These are phyloP conservation scores for Xylota sylvarum DNA, from an alignment of 2,888 invertebrate genomes.

Conservation along the genomic window DNA sequence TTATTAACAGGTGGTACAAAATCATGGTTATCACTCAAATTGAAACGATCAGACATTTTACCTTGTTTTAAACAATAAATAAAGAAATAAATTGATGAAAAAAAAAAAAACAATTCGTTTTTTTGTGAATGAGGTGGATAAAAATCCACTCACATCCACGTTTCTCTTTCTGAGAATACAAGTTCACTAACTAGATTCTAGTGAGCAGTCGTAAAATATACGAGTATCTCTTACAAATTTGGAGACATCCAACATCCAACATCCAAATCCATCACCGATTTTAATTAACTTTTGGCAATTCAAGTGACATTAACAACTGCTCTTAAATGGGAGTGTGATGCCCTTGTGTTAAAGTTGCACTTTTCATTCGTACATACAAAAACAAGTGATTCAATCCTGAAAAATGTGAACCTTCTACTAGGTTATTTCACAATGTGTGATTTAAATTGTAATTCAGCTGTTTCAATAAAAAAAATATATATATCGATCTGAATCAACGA, in stretches of 20 bases:
- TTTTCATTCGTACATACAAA: conserved; percentile 21
- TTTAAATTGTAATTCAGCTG: conserved; percentile 35
- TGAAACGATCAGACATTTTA: too few relatives aligned
- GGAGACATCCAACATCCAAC: conserved; percentile 47
- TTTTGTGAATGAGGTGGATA: too few relatives aligned
- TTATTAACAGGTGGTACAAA: too few relatives aligned
- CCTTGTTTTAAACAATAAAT: too few relatives aligned
- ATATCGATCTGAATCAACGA: conserved; percentile 43
- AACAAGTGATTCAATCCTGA: conserved; percentile 12
- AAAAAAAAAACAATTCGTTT: too few relatives aligned
- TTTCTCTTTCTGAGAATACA: conserved; percentile 5
- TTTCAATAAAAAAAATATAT: conserved; percentile 49
- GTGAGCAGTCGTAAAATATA: not conserved
- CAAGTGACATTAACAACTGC: conserved; percentile 66
- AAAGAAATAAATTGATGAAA: too few relatives aligned
- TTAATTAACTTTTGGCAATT: conserved; percentile 68
- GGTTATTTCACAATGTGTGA: conserved; percentile 33
- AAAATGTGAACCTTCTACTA: conserved; percentile 22
- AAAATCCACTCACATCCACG: not conserved
- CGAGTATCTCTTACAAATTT: conserved; percentile 45
- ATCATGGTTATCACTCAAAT: too few relatives aligned
- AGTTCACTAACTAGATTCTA: not conserved
- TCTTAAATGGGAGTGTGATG: conserved; percentile 32
- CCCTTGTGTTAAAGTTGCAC: conserved; percentile 38
- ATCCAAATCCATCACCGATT: conserved; percentile 66